Base-by-base conservation (phyloP, 1,140 invertebrate species). In the Papilio polyxenes region DNA sequence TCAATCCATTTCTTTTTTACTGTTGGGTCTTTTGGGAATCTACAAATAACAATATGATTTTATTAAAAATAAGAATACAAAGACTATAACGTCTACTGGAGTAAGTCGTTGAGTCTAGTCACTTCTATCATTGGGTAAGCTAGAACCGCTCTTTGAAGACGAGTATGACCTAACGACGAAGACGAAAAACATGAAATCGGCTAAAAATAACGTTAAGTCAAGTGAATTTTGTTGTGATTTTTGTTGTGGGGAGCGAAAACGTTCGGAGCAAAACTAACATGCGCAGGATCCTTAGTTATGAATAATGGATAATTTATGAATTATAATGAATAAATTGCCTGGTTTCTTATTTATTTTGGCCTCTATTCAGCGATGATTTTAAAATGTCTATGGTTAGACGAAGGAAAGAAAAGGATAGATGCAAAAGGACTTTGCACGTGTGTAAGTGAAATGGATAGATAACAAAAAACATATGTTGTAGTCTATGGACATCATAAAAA, bases 1-100 rank as follows among this genome's bases (percentile, higher is more conserved):
- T 81, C n/a, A 49, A 83, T 83, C 83, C 83, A 83, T 81, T 79
- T 82, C 44, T 81, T 75, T 82, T 83, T 83, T 37, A 83, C n/a
- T 17, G 49, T 44, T 8, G 31, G 49, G 23, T 83, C 80, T 51
- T 80, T 83, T 37, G 82, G 82, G 49, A 74, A 81, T n/a, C 82
- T 83, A 49, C 5, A 79, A 75, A n/a, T 48, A 23, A 44, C 20
- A 65, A 53, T 20, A 75, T 17, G 3, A 15, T 48, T 53, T 53
- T 6, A 53, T 6, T 6, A 53, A 53, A 20, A 59, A 59, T 20
- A 20, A 59, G 9, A 20, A 20, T 0, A 59, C n/a, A 59, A 8
- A 20, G 6, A 31, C 23, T 31, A 31, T 31, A 31, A 31, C 23
- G 23, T 53, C 51, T 53, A 53, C 3, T 53, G 17, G 6, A 53